Evolutionary conservation across 2,888 invertebrate species (phyloP).

Genomic region (Folsomia candida): DNA sequence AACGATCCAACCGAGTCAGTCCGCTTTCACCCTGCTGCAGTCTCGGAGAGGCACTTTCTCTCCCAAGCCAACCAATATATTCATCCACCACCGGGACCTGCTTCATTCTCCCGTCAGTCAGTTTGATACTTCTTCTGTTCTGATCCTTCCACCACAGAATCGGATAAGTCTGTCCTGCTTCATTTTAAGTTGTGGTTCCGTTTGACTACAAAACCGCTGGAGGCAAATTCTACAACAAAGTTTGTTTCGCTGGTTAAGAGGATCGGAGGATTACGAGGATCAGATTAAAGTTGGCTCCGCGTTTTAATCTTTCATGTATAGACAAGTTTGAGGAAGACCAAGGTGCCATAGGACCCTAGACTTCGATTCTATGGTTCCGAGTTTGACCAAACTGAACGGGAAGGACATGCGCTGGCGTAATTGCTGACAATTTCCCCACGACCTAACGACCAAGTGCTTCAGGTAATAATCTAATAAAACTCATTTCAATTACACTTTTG

Average conservation of each 20-base stretch:
- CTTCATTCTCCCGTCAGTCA: no score
- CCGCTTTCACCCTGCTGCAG: background rate
- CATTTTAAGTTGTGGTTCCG: background rate
- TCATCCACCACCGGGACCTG: no score
- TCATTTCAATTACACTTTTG: background rate
- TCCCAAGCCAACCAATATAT: no score
- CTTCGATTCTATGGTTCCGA: background rate
- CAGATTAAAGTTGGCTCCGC: background rate
- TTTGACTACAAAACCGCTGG: background rate
- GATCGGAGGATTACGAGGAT: no score
- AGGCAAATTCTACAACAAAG: background rate
- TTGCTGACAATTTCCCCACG: background rate
- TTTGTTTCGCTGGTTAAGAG: background rate
- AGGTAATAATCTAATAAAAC: background rate
- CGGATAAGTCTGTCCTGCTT: background rate
- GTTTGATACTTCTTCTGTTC: no score
- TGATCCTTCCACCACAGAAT: background rate
- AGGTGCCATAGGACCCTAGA: background rate
- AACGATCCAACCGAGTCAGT: constrained; percentile 1
- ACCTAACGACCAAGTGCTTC: background rate
- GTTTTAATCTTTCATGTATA: no score
- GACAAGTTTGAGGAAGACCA: background rate
- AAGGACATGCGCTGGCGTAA: background rate
- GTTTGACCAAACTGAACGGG: background rate
- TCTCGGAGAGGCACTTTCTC: no score